Base-by-base conservation (phyloP, 37 sponge, comb jelly and placozoan genomes). In the Theonella swinhoei region DNA sequence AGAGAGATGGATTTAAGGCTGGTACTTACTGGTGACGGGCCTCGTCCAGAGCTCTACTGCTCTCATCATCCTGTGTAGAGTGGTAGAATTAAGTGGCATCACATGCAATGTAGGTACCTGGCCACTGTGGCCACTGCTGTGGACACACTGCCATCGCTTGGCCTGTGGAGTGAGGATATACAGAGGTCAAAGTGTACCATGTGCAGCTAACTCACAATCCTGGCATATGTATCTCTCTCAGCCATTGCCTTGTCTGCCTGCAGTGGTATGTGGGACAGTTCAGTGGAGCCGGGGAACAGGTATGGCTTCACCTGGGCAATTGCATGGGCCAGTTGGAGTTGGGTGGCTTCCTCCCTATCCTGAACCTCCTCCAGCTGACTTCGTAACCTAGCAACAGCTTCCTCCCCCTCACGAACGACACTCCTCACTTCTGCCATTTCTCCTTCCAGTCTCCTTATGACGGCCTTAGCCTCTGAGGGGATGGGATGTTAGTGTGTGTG, bases 151-250 rank as follows among this genome's bases (percentile, higher is more conserved):
- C 54, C 54, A 47, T 47, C 54, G 7, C 54, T 47, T 47, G 54
- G 54, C 54, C 54, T 47, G 54, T 47, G 14, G 54, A 47, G 14
- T 17, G 54, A 47, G 14, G 54, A 47, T 7, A 47, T 7, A 47
- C 54, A 17, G 7, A 47, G 54, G 54, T 14, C 14, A 47, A 47
- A 14, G 14, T 14, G 14, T 14, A 47, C n/a, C n/a, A n/a, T n/a
- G n/a, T n/a, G n/a, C n/a, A n/a, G n/a, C n/a, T n/a, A n/a, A 64
- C 87, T 81, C 71, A 90, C 91, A 24, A 90, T 70, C 31, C 41
- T 76, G 11, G 67, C 75, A 71, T 81, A 76, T 17, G 82, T 79
- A n/a, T 87, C 80, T 30, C 88, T 83, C 54, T 91, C 92, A 37
- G 83, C 79, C 42, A 70, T 31, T 8, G 88, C 62, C 58, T 78